A percentile compares a stretch with the other conserved stretches of the same genome.
These are phyloP conservation scores for Palythoa grandis DNA, from an alignment of 92 coral and sea anemone genomes.

Conservation along the genomic window DNA sequence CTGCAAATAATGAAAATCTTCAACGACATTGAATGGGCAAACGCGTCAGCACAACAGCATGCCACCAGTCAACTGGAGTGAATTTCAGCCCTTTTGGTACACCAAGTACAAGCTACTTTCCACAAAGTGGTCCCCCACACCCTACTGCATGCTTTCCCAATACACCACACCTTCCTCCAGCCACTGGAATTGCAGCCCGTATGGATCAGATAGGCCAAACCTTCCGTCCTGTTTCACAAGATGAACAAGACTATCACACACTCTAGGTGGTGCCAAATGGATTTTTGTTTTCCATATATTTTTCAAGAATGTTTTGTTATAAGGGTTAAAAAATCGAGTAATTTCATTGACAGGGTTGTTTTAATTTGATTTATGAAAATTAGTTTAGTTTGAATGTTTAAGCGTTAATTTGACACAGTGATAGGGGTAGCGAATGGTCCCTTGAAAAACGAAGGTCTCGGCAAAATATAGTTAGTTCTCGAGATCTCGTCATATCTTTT, in stretches of 20 bases:
- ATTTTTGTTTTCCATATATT: background rate
- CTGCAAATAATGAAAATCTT: slow-evolving; percentile 40
- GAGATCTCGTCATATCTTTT: too few species aligned
- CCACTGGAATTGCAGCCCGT: background rate
- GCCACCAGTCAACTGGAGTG: background rate
- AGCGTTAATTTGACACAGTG: background rate
- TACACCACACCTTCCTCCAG: background rate
- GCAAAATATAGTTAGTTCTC: too few species aligned
- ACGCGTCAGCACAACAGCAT: slow-evolving; percentile 17
- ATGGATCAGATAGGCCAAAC: background rate
- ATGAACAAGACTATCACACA: background rate
- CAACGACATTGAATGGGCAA: slow-evolving; percentile 31
- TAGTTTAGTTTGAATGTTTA: background rate
- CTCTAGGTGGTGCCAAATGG: background rate
- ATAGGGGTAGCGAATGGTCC: too few species aligned
- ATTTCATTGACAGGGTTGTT: slow-evolving; percentile 5
- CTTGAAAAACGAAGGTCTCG: too few species aligned
- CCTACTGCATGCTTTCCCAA: slow-evolving; percentile 1
- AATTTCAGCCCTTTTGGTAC: slow-evolving; percentile 8
- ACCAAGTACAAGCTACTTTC: slow-evolving; percentile 19
- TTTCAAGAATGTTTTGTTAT: background rate
- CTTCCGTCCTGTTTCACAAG: background rate
- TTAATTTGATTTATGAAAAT: slow-evolving; percentile 1
- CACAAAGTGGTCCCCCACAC: slow-evolving; percentile 17
- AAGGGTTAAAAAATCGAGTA: background rate